A percentile compares a stretch with the other conserved stretches of the same genome.
These are phyloP conservation scores for Sapajus apella DNA, from an alignment of 2,113 vertebrate genomes.

Conservation along the genomic window DNA sequence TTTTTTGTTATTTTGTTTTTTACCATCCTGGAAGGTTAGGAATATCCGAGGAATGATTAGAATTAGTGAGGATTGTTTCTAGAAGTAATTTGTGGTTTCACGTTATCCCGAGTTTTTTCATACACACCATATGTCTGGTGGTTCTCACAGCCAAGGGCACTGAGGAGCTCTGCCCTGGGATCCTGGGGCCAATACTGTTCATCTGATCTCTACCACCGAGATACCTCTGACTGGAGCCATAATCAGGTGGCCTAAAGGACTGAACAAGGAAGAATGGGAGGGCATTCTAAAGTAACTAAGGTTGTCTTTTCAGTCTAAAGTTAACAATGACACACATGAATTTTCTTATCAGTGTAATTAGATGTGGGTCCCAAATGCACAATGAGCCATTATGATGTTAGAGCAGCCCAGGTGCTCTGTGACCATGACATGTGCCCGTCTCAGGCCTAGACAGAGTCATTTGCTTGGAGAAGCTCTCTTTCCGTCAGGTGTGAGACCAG, in stretches of 20 bases:
- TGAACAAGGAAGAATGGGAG: too few relatives aligned
- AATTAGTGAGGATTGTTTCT: neutral
- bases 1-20: neutral
- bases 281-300: neutral
- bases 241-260: neutral
- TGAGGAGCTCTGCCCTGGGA: neutral
- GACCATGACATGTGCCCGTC: accelerated
- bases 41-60: neutral
- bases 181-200: neutral
- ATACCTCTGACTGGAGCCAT: neutral
- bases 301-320: neutral
- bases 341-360: neutral
- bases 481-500: neutral
- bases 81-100: neutral
- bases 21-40: neutral
- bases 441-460: neutral
- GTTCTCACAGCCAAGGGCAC: neutral
- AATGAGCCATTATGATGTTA: neutral
- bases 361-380: accelerated
- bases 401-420: neutral
- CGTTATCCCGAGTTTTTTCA: neutral
- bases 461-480: neutral
- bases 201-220: neutral
- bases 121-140: accelerated
- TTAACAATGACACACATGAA: accelerated